These are phyloP conservation scores for Felis chaus DNA, from an alignment of 2,113 vertebrate species.

Conservation along the genomic window DNA sequence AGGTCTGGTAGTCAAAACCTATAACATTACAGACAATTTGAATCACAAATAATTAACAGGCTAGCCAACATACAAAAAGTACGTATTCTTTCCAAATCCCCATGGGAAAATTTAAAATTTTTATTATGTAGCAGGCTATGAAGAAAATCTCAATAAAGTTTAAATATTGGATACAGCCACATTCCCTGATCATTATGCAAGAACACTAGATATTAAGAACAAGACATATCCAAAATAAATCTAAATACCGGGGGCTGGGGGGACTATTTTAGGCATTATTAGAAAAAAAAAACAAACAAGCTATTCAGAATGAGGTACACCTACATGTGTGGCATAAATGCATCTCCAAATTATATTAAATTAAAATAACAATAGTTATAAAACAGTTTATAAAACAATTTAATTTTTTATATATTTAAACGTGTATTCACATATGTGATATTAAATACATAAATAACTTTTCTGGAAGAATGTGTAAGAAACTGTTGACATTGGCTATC, in stretches of 20 bases:
- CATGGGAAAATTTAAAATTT: background rate
- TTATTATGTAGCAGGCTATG: slow-evolving; percentile 40
- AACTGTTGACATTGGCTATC: slow-evolving; percentile 23
- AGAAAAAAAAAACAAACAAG: background rate
- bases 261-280: slow-evolving; percentile 15
- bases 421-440: background rate
- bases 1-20: background rate
- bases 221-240: slow-evolving; percentile 36
- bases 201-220: slow-evolving; percentile 42
- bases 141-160: slow-evolving; percentile 51
- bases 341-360: background rate
- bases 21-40: slow-evolving; percentile 3
- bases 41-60: slow-evolving; percentile 50
- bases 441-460: slow-evolving; percentile 56
- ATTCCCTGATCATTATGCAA: slow-evolving; percentile 53
- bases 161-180: slow-evolving; percentile 47
- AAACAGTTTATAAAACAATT: slow-evolving; percentile 14
- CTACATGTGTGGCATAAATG: slow-evolving; percentile 23
- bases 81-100: slow-evolving; percentile 54
- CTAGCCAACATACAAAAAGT: slow-evolving; percentile 20
- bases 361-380: slow-evolving; percentile 18
- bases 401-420: slow-evolving; percentile 32
- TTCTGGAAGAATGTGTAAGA: slow-evolving; percentile 37
- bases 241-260: background rate
- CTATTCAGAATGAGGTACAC: background rate